phyloP scores from a whole-genome alignment of 2,797 vertebrate genomes.

The Sebastes itinus region DNA sequence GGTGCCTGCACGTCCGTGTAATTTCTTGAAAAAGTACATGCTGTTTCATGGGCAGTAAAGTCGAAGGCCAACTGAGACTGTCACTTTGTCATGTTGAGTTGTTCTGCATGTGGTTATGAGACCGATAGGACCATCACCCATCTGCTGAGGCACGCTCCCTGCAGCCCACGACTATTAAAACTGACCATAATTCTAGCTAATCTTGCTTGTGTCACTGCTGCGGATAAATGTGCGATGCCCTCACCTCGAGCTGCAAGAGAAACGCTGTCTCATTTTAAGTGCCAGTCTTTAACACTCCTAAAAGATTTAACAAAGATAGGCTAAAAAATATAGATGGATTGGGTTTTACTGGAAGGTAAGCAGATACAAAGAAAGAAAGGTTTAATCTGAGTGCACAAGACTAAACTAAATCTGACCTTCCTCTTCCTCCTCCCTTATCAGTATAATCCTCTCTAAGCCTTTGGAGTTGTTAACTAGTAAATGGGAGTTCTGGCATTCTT shows the following conservation, averaged over 20 bases:
- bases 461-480: slow-evolving; percentile 17
- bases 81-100: neutral
- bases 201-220: slow-evolving; percentile 66
- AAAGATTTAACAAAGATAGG: slow-evolving; percentile 37
- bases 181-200: slow-evolving; percentile 73
- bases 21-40: neutral
- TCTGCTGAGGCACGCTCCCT: slow-evolving; percentile 39
- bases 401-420: neutral
- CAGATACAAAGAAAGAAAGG: neutral
- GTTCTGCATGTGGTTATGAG: slow-evolving; percentile 17
- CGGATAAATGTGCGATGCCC: slow-evolving; percentile 59
- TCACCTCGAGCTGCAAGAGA: slow-evolving; percentile 49
- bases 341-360: neutral
- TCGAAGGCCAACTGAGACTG: neutral
- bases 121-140: slow-evolving; percentile 41
- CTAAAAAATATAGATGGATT: neutral
- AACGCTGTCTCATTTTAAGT: slow-evolving; percentile 51
- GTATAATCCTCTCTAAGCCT: neutral
- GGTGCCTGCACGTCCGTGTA: neutral
- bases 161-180: slow-evolving; percentile 55
- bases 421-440: neutral
- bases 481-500: neutral
- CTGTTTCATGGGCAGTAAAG: neutral
- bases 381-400: neutral
- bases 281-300: slow-evolving; percentile 19